Percentiles rank a stretch among this genome's conserved stretches.
Evolutionary conservation across 2,797 vertebrate species (phyloP).

Genomic region (Sparus aurata): DNA sequence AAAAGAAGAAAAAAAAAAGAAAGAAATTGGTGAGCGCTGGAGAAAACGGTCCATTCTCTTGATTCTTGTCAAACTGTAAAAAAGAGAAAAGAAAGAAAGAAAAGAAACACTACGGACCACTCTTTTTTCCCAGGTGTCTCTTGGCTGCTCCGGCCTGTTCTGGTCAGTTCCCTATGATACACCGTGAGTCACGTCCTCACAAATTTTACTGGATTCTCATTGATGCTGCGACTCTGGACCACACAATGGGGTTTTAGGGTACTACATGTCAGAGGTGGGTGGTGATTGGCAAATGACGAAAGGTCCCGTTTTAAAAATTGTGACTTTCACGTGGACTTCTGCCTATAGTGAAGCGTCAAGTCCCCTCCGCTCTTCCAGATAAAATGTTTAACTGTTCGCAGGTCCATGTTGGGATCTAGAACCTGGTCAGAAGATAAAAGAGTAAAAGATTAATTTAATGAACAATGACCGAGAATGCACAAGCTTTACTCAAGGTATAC

Average conservation of each 20-base stretch:
- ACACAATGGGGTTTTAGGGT: slow-evolving; percentile 74
- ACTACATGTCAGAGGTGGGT: slow-evolving; percentile 80
- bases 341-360: slow-evolving; percentile 97
- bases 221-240: slow-evolving; percentile 75
- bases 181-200: slow-evolving; percentile 76
- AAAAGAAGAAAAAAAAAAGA: slow-evolving; percentile 12
- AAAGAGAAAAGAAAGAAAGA: slow-evolving; percentile 34
- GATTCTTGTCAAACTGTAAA: slow-evolving; percentile 51
- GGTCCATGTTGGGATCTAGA: slow-evolving; percentile 99
- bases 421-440: slow-evolving; percentile 83
- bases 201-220: slow-evolving; percentile 81
- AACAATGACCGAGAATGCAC: neutral
- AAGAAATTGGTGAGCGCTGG: slow-evolving; percentile 38
- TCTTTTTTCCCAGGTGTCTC: slow-evolving; percentile 57
- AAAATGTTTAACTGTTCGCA: slow-evolving; percentile 99
- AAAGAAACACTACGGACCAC: slow-evolving; percentile 36
- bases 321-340: slow-evolving; percentile 95
- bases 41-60: slow-evolving; percentile 54
- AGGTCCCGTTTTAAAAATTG: slow-evolving; percentile 72
- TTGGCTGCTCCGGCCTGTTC: slow-evolving; percentile 66
- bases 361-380: slow-evolving; percentile 99
- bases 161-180: slow-evolving; percentile 73
- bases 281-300: slow-evolving; percentile 84
- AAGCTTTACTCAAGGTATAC: too few relatives aligned
- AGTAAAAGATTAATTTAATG: slow-evolving; percentile 4